Base-by-base conservation (phyloP, 2,888 invertebrate genomes). In the Lissonota sp. region DNA sequence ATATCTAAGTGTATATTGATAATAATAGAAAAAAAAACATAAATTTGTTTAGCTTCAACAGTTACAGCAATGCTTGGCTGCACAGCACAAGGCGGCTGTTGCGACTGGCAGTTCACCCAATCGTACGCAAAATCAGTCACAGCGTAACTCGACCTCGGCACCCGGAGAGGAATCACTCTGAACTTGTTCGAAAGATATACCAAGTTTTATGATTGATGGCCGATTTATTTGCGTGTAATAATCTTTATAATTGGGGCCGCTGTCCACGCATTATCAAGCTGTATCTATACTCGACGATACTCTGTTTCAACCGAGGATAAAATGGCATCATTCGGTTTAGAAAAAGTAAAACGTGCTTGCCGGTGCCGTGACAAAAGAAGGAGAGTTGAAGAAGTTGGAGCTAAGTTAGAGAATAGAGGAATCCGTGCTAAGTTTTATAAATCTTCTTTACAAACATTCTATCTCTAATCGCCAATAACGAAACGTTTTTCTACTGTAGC, bases 21-120 rank as follows among this genome's bases (percentile, higher is more conserved):
- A 57, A 62, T 73, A 12, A 16, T 26, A 37, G 42, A 55, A 42
- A 26, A 71, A 49, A 55, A 58, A 5, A 42, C 42, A 26, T 6
- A 40, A 69, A 49, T 62, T 40, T 64, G 39, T 78, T 16, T 86
- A 92, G 87, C 86, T 92, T 73, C 92, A 92, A 81, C 92, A 92
- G 79, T 84, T 92, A 53, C 91, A 91, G 72, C 92, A 92, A 76
- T 92, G 92, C 85, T 84, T 92, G 79, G 91, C 91, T 66, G 91
- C 92, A 53, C 92, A 92, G 80, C 92, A 92, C 80, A 92, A 92
- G 84, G 88, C 91, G 12, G 90, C 90, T 40, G 89, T 86, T 16
- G 88, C 85, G 44, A 89, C 88, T 14, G 86, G 90, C 16, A 90
- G 88, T 69, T 91, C 89, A 81, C 87, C 91, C 66, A 88, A 78